A percentile compares a stretch with the other conserved stretches of the same genome.
These are phyloP conservation scores for Raphicerus campestris DNA, from an alignment of 2,113 vertebrate species.

Conservation along the genomic window DNA sequence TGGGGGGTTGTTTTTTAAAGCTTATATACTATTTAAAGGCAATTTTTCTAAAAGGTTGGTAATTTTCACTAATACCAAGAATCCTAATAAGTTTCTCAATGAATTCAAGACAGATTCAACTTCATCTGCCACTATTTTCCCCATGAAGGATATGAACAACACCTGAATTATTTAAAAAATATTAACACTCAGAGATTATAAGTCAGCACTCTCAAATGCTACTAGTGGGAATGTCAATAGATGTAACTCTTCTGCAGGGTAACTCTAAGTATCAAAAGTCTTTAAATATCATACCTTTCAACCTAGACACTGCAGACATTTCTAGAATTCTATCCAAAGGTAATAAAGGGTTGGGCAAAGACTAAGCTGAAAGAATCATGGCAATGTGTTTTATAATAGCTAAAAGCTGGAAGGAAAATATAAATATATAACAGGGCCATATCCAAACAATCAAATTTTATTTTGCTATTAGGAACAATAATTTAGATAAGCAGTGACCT, in stretches of 20 bases:
- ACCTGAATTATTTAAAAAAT: neutral
- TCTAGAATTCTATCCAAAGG: neutral
- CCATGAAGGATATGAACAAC: neutral
- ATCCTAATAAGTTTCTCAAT: neutral
- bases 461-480: neutral
- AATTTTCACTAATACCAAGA: conserved; percentile 9
- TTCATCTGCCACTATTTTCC: neutral
- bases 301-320: neutral
- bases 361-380: neutral
- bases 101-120: neutral
- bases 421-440: neutral
- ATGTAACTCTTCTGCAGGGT: neutral
- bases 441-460: neutral
- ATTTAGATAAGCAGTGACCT: neutral
- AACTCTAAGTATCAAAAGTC: neutral
- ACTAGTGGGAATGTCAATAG: neutral
- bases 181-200: neutral
- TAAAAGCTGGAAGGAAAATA: neutral
- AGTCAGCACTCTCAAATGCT: neutral
- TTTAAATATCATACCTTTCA: neutral
- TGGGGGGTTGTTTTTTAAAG: neutral
- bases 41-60: neutral
- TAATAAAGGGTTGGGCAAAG: neutral
- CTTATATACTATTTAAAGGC: neutral
- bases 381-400: neutral